Percentiles rank a stretch among this genome's conserved stretches.
Evolutionary conservation across 2,113 vertebrate species (phyloP).

Genomic region (Ceyx melanurus): DNA sequence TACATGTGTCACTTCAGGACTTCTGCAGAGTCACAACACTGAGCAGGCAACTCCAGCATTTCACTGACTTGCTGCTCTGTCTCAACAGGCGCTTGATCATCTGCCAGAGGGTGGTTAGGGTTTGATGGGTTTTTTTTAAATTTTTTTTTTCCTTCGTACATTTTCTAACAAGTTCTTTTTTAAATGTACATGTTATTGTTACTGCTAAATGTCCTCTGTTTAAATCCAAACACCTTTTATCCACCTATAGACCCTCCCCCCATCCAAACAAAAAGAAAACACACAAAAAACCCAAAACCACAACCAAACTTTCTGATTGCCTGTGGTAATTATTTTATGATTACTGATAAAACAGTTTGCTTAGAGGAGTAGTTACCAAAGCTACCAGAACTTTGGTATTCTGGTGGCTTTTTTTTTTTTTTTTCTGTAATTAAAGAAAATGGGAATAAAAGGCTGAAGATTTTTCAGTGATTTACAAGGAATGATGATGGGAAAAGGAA

Average conservation of each 20-base stretch:
- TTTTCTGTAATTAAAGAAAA: constrained; percentile 41
- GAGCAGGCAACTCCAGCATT: constrained; percentile 49
- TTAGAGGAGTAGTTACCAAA: constrained; percentile 69
- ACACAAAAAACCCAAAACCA: background rate
- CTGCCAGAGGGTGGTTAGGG: constrained; percentile 17
- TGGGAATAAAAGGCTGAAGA: constrained; percentile 26
- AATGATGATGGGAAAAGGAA: constrained; percentile 53
- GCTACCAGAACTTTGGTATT: constrained; percentile 52
- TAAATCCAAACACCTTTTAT: background rate
- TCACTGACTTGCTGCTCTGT: constrained; percentile 51
- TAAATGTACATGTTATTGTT: constrained; percentile 1
- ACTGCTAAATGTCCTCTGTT: background rate
- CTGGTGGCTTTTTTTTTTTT: constrained; percentile 63
- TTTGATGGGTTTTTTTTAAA: background rate
- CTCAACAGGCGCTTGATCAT: constrained; percentile 65
- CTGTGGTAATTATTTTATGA: constrained; percentile 61
- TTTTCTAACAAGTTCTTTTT: background rate
- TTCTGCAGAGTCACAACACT: constrained; percentile 73
- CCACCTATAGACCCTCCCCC: background rate
- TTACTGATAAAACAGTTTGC: constrained; percentile 61
- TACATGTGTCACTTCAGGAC: constrained; percentile 83
- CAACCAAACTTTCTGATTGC: constrained; percentile 21
- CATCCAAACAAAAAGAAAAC: background rate
- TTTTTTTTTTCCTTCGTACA: background rate
- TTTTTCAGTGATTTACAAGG: constrained; percentile 57